Evolutionary conservation across 2,113 vertebrate genomes (phyloP).

Genomic region (Formicarius rufipectus): DNA sequence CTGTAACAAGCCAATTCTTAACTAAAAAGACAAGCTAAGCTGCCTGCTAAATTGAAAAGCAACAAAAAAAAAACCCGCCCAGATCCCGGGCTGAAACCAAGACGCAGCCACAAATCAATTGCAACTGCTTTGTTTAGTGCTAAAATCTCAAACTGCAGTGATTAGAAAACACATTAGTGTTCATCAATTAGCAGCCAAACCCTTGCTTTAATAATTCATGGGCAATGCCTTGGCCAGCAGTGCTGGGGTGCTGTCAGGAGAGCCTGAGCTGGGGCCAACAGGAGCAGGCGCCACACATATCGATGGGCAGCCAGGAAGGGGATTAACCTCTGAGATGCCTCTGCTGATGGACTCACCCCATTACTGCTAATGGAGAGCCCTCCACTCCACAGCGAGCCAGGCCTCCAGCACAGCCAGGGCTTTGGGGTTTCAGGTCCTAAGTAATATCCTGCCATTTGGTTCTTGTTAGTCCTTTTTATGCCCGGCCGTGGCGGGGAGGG

Average conservation of each 20-base stretch:
- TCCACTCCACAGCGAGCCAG: conserved; percentile 63
- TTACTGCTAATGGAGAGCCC: conserved; percentile 89
- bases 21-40: conserved; percentile 71
- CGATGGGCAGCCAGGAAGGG: conserved; percentile 93
- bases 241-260: conserved; percentile 79
- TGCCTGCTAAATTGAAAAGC: conserved; percentile 70
- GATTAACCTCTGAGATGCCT: conserved; percentile 94
- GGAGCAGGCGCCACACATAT: conserved; percentile 93
- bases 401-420: conserved; percentile 61
- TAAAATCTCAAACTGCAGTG: conserved; percentile 98
- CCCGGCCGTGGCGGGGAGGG: conserved; percentile 12
- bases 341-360: conserved; percentile 79
- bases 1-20: conserved; percentile 66
- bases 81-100: conserved; percentile 75
- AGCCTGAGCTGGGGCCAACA: conserved; percentile 88
- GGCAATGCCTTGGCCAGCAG: conserved; percentile 62
- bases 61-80: not conserved
- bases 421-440: conserved; percentile 66
- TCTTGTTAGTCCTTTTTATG: conserved; percentile 60
- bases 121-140: conserved; percentile 94
- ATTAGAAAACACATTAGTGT: conserved; percentile 99
- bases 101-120: conserved; percentile 87
- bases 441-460: conserved; percentile 66
- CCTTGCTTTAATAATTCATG: conserved; percentile 99
- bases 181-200: conserved; percentile 98